Evolutionary conservation across 2,113 vertebrate species (phyloP).

Genomic region (Orcinus orca): DNA sequence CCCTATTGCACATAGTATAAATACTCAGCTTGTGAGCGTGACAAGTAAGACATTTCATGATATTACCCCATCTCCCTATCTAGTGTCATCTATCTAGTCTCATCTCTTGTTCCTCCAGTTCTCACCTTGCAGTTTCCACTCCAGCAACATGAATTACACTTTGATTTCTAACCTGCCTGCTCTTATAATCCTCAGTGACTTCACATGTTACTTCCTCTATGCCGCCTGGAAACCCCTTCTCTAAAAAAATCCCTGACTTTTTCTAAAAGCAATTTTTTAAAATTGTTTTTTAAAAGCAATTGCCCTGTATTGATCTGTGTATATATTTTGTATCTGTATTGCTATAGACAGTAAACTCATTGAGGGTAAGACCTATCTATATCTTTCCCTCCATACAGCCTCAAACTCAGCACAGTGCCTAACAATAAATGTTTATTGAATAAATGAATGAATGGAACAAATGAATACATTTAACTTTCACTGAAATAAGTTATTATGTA

Average conservation of each 20-base stretch:
- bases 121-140: background rate
- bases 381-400: background rate
- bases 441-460: background rate
- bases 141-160: background rate
- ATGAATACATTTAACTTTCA: background rate
- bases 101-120: background rate
- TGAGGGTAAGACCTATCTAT: background rate
- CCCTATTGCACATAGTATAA: background rate
- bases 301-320: no score
- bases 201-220: background rate
- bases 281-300: background rate
- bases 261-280: background rate
- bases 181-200: background rate
- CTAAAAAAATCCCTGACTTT: background rate
- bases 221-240: background rate
- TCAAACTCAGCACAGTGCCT: background rate
- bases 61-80: no score
- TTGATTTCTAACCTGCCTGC: background rate
- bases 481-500: background rate
- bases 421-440: background rate
- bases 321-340: background rate
- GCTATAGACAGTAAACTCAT: background rate
- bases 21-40: background rate
- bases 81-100: no score
- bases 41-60: background rate